Base-by-base conservation (phyloP, 2,888 invertebrate genomes). In the Drosophila leonis region DNA sequence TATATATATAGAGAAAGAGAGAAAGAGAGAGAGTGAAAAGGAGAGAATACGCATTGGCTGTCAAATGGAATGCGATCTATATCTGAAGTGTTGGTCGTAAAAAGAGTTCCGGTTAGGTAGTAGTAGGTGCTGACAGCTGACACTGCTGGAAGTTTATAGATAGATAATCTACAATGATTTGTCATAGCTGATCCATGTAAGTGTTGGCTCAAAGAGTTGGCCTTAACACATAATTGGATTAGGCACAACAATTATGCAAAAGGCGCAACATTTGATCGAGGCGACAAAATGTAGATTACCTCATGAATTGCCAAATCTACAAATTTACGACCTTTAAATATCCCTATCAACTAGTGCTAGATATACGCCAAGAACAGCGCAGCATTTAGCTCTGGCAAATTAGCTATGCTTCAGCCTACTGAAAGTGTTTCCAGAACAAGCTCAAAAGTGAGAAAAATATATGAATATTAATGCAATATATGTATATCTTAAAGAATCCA, bases 71-170 rank as follows among this genome's bases (percentile, higher is more conserved):
- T 12, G 33, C 59, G 82, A 82, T 80, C 60, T 46, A 72, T 65
- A 82, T 85, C 85, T 82, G 56, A 75, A 83, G 81, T 70, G 69
- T n/a, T 49, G 66, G 61, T 71, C 65, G 63, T 81, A 13, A 59
- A 55, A 71, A 59, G 71, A 64, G 64, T 59, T 72, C 18, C 18
- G 31, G 18, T 18, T 31, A 49, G 31, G 49, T 31, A 48, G 12
- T 24, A 12, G 24, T 33, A 55, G 67, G 54, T 51, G 67, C 63
- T 49, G 59, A 60, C 65, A 62, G 56, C 48, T 65, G 52, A 48
- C 62, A 29, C 71, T 52, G 54, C 31, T 41, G 52, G 62, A 39
- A 39, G 42, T 44, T 59, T 46, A 44, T 13, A 24, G 8, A 35
- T 24, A 20, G 33, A 24, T n/a, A 31, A 63, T 62, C 63, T 13